These are phyloP conservation scores for Dallia pectoralis DNA, from an alignment of 2,797 vertebrate species.

Conservation along the genomic window DNA sequence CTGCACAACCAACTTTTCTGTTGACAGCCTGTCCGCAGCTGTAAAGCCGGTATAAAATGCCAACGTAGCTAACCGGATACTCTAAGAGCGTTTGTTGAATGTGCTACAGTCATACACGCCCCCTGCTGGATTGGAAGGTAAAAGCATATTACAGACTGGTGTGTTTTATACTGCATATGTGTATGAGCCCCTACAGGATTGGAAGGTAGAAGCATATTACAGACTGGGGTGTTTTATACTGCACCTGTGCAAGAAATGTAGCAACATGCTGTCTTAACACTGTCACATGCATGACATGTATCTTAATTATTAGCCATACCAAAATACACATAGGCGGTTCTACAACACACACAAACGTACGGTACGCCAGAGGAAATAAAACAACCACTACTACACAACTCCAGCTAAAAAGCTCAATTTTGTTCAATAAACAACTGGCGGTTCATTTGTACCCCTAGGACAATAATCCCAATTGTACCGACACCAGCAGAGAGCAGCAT, in stretches of 20 bases:
- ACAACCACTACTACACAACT: background rate
- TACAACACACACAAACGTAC: background rate
- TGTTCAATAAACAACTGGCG: background rate
- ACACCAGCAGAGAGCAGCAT: conserved; percentile 11
- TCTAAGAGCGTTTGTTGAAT: background rate
- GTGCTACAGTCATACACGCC: background rate
- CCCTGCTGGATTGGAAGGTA: background rate
- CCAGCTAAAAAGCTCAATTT: background rate
- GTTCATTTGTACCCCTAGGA: background rate
- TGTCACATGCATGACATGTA: background rate
- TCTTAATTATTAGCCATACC: background rate
- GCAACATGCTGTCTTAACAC: background rate
- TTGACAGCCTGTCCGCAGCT: background rate
- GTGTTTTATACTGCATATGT: no score
- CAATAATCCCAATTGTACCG: background rate
- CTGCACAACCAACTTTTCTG: background rate
- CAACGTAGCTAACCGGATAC: background rate
- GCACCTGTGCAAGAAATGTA: background rate
- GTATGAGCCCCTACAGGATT: conserved; percentile 2
- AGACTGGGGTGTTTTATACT: background rate
- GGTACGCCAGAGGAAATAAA: no score
- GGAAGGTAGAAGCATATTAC: background rate
- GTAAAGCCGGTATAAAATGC: background rate
- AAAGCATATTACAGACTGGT: background rate
- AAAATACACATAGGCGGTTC: background rate